Evolutionary conservation across 2,113 vertebrate genomes (phyloP), one percentile per base, ranked within the genome.

Genomic region (Salvator merianae): DNA sequence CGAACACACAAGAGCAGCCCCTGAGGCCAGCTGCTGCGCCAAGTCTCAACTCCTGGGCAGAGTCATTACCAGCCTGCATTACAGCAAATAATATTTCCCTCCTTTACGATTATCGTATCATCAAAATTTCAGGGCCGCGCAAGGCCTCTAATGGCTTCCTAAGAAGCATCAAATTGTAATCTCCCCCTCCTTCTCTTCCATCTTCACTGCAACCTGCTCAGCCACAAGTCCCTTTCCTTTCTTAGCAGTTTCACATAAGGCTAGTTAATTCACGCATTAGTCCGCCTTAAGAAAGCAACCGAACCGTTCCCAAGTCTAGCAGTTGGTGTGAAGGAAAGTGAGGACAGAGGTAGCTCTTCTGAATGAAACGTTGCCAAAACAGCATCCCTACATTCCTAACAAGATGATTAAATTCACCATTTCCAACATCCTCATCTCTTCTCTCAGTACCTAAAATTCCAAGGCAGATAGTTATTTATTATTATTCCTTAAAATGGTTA

Each of bases 71-170:
- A 0, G 68, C 74, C 65, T 28, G 13, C 84, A 71, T 0, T 34
- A 24, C 14, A n/a, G 75, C 1, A 0, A 85, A 40, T 30, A 1
- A 0, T 7, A 18, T 30, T 53, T 87, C 85, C 83, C 87, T 86
- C 92, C 83, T 32, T 82, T 1, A 24, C 1, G 0, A 87, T 86
- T 81, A 91, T 90, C 88, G 36, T 50, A 78, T 91, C 94, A 94
- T 94, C 93, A 93, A 91, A 90, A 90, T 95, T 88, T 93, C 90
- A 93, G 89, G 0, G 75, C 90, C 30, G 68, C n/a, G 86, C 88
- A 77, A 79, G 93, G 91, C 90, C 92, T 85, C 94, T 93, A 93
- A 93, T 87, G 84, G 92, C 90, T 95, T 94, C 93, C 93, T 88
- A 87, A 83, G 84, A 40, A 91, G 81, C 91, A 94, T 94, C 91